These are phyloP conservation scores for Micromys minutus DNA, from an alignment of 2,113 vertebrate genomes.

Conservation along the genomic window DNA sequence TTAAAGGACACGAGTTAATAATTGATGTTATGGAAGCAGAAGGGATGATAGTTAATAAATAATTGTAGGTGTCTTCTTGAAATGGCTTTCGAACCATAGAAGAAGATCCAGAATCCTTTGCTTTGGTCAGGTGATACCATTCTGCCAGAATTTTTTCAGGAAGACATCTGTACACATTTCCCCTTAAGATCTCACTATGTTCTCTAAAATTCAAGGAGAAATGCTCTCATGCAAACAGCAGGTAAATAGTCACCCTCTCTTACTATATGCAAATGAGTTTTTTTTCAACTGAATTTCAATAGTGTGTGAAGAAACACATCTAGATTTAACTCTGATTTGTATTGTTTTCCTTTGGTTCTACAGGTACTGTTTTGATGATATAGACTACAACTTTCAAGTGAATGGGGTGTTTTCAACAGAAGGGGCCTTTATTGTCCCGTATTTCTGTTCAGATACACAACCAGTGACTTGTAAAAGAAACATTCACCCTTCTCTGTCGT, in stretches of 20 bases:
- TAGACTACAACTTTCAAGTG: no score
- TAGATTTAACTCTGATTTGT: neutral
- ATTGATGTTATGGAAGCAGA: neutral
- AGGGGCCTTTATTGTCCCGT: neutral
- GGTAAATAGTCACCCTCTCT: neutral
- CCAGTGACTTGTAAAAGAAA: neutral
- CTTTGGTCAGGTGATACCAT: neutral
- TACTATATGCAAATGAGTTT: neutral
- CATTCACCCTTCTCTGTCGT: neutral
- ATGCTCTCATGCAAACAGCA: rapidly evolving
- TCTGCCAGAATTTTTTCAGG: neutral
- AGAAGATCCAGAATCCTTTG: neutral
- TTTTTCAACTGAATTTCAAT: neutral
- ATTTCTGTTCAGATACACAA: neutral
- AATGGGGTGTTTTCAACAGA: no score
- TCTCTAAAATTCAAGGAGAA: neutral
- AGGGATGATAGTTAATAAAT: no score
- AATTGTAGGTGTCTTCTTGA: neutral
- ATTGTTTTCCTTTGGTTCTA: neutral
- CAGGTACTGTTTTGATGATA: neutral
- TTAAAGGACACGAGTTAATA: no score
- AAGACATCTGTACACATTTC: neutral
- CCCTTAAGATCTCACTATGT: neutral
- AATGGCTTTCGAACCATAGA: constrained; percentile 21
- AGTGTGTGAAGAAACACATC: neutral